phyloP scores from a whole-genome alignment of 2,113 vertebrate species.

The Isurus oxyrinchus region DNA sequence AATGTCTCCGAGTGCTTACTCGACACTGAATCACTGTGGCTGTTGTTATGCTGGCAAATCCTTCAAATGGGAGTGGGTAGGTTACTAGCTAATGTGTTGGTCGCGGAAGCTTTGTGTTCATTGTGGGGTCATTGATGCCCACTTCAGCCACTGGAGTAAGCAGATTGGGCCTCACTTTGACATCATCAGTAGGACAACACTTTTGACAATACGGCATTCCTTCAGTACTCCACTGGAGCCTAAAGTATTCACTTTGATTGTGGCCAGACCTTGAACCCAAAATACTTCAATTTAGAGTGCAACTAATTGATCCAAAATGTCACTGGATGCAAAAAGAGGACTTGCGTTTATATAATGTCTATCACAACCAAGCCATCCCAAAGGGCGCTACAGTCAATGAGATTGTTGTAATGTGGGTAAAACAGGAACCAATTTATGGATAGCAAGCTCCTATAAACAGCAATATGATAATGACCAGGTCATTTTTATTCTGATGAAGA shows the following conservation, averaged over 20 bases:
- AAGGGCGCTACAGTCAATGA: not conserved
- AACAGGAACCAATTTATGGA: not conserved
- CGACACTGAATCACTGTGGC: not conserved
- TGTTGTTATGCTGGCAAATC: not conserved
- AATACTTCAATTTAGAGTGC: not conserved
- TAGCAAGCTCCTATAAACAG: not conserved
- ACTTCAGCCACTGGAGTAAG: not conserved
- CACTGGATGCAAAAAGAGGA: not conserved
- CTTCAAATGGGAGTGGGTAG: not conserved
- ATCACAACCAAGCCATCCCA: not conserved
- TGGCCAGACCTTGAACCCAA: not conserved
- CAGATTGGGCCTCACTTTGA: not conserved
- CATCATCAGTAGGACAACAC: not conserved
- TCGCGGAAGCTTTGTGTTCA: not conserved
- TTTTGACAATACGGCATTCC: not conserved
- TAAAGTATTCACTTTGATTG: not conserved
- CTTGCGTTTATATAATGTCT: not conserved
- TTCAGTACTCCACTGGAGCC: not conserved
- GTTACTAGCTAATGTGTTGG: not conserved
- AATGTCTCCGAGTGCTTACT: not conserved
- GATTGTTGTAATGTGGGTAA: not conserved
- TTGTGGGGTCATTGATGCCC: not conserved
- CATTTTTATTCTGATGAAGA: too few species aligned
- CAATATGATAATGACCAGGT: not conserved
- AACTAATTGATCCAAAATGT: not conserved